Percentiles rank a stretch among this genome's conserved stretches.
Evolutionary conservation across 2,797 vertebrate species (phyloP).

Genomic region (Pantherophis alleghaniensis): DNA sequence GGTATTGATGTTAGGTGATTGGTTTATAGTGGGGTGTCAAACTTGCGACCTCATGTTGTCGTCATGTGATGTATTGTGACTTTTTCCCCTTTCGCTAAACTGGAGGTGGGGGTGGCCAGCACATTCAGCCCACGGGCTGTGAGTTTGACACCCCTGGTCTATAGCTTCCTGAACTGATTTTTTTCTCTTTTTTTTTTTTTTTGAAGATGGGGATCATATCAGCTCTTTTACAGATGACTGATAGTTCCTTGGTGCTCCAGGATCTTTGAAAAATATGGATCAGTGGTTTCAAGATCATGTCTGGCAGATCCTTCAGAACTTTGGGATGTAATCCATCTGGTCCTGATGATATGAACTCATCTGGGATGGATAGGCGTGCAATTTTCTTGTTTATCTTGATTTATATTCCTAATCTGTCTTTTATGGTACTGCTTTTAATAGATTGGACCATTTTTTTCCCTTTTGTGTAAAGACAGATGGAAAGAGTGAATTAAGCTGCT

Average conservation of each 20-base stretch:
- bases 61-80: no score
- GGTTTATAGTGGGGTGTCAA: background rate
- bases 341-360: background rate
- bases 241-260: background rate
- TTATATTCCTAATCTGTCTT: background rate
- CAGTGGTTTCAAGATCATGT: background rate
- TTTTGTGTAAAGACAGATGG: background rate
- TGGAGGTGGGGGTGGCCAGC: no score
- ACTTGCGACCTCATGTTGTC: background rate
- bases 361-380: background rate
- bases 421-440: background rate
- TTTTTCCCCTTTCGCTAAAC: no score
- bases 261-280: background rate
- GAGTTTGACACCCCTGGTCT: background rate
- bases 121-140: accelerated
- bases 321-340: background rate
- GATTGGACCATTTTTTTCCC: background rate
- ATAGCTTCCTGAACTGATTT: background rate
- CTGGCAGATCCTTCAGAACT: background rate
- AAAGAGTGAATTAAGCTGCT: background rate
- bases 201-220: background rate
- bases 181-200: background rate
- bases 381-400: background rate
- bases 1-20: background rate
- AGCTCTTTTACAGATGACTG: background rate